A percentile compares a stretch with the other conserved stretches of the same genome.
phyloP scores from a whole-genome alignment of 1,140 invertebrate genomes.

The Drosophila willistoni region DNA sequence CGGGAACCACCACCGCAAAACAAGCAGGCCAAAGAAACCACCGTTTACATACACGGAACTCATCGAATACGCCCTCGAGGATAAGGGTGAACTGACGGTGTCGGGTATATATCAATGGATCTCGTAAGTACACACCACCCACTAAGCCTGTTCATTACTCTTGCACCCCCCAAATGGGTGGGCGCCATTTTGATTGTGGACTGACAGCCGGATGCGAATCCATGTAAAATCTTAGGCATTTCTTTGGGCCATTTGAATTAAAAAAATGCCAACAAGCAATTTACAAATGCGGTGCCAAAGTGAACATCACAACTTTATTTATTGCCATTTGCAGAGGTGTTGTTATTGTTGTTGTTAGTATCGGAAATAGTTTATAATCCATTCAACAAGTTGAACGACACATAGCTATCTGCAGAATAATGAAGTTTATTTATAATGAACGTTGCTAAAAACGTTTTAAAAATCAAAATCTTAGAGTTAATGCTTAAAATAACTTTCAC shows the following conservation, averaged over 20 bases:
- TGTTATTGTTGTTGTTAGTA: slow-evolving; percentile 16
- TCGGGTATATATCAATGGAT: slow-evolving; percentile 96
- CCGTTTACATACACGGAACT: slow-evolving; percentile 94
- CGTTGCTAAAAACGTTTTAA: no score
- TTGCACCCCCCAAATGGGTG: neutral
- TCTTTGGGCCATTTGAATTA: slow-evolving; percentile 50
- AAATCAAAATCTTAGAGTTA: no score
- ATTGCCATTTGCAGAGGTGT: neutral
- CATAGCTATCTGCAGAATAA: neutral
- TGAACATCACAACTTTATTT: slow-evolving; percentile 4
- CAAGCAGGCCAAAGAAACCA: slow-evolving; percentile 87
- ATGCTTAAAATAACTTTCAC: no score
- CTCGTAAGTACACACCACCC: slow-evolving; percentile 88
- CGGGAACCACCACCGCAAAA: slow-evolving; percentile 68
- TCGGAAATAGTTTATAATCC: slow-evolving; percentile 35
- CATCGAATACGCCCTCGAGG: slow-evolving; percentile 92
- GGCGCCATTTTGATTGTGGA: slow-evolving; percentile 57
- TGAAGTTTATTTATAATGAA: no score
- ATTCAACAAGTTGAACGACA: slow-evolving; percentile 29
- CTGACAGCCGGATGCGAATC: slow-evolving; percentile 65
- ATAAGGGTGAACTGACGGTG: slow-evolving; percentile 93
- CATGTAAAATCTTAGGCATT: slow-evolving; percentile 78
- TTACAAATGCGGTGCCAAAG: slow-evolving; percentile 34
- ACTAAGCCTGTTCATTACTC: neutral
- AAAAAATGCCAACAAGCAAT: slow-evolving; percentile 19